A percentile compares a stretch with the other conserved stretches of the same genome.
Conservation (phyloP, 2,888 invertebrate genomes). For the Rhyacophila evoluta region DNA sequence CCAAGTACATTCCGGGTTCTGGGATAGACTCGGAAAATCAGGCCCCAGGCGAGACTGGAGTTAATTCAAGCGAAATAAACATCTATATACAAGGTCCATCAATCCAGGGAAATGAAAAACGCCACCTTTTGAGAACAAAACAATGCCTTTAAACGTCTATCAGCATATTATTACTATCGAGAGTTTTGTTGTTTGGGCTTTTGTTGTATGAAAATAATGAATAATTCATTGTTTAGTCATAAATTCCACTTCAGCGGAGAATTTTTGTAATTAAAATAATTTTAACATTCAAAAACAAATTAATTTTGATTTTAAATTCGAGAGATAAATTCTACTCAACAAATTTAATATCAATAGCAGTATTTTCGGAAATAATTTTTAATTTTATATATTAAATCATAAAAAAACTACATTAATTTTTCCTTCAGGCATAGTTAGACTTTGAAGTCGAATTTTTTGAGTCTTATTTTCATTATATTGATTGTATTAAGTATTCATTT, state of each 20-base stretch:
- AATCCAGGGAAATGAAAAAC: constrained; percentile 28
- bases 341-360: too few relatives aligned
- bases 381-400: too few relatives aligned
- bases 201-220: not conserved
- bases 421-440: too few relatives aligned
- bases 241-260: not conserved
- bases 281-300: too few relatives aligned
- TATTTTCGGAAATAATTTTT: too few relatives aligned
- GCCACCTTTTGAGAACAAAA: constrained; percentile 25
- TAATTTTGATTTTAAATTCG: too few relatives aligned
- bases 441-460: too few relatives aligned
- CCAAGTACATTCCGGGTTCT: not conserved
- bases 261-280: not conserved
- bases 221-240: not conserved
- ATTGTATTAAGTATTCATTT: too few relatives aligned
- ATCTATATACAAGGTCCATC: constrained; percentile 3
- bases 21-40: not conserved
- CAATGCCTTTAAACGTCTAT: not conserved
- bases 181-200: not conserved
- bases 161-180: not conserved
- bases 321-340: too few relatives aligned
- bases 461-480: too few relatives aligned
- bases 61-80: constrained; percentile 47
- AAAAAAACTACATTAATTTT: too few relatives aligned
- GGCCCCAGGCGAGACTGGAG: constrained; percentile 28